Conservation (phyloP, 2,113 vertebrate species). For the Vimba vimba region DNA sequence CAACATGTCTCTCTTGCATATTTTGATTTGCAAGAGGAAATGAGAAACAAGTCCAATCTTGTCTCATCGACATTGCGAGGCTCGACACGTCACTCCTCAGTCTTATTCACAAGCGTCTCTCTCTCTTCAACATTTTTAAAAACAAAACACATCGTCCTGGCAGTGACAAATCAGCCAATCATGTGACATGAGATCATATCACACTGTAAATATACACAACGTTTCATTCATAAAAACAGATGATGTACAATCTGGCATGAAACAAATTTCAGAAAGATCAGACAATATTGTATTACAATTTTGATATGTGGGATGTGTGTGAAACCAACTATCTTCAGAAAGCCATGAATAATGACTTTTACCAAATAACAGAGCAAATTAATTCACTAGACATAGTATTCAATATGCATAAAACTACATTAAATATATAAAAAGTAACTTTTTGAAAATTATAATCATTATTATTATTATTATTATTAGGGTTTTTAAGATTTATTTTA, state of each 20-base stretch:
- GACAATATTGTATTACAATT: conserved; percentile 2
- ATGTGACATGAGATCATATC: conserved; percentile 6
- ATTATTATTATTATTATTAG: too few relatives aligned
- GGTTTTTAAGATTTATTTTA: too few relatives aligned
- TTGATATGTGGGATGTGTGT: neutral
- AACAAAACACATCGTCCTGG: neutral
- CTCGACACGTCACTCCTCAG: neutral
- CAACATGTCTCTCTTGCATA: conserved; percentile 46
- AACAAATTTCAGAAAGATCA: neutral
- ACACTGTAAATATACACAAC: conserved; percentile 21
- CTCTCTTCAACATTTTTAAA: neutral
- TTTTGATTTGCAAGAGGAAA: conserved; percentile 46
- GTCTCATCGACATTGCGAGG: neutral
- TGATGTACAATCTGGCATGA: conserved; percentile 17
- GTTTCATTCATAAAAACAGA: conserved; percentile 12
- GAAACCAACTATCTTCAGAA: neutral
- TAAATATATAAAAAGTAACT: neutral
- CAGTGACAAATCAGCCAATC: conserved; percentile 20
- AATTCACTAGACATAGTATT: neutral
- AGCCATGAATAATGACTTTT: neutral
- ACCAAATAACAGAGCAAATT: neutral
- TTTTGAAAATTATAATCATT: neutral
- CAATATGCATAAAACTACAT: neutral
- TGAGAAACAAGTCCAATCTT: conserved; percentile 50
- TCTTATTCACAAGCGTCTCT: neutral